phyloP scores from a whole-genome alignment of 2,113 vertebrate genomes.

The Echinops telfairi region DNA sequence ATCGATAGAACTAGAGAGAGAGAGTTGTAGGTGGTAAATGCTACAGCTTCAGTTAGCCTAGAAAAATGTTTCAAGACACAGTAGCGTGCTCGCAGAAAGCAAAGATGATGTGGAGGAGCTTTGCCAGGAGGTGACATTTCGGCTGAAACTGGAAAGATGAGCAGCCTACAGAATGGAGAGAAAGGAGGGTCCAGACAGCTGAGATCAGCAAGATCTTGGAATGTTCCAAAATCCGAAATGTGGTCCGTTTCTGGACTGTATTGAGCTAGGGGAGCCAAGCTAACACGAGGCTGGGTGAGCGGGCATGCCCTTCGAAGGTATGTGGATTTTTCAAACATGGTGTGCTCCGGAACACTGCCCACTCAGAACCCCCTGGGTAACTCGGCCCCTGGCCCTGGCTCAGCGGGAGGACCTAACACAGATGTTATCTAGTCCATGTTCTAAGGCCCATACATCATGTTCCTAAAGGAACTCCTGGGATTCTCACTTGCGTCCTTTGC shows the following conservation, averaged over 20 bases:
- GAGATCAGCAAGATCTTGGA: background rate
- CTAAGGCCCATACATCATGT: background rate
- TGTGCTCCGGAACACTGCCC: background rate
- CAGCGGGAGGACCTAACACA: slow-evolving; percentile 17
- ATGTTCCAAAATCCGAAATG: background rate
- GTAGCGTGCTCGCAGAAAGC: background rate
- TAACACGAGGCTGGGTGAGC: background rate
- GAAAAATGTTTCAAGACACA: slow-evolving; percentile 7
- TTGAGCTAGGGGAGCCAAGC: background rate
- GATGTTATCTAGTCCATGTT: background rate
- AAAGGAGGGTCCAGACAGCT: background rate
- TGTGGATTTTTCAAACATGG: background rate
- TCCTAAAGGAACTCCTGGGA: background rate
- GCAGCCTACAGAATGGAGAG: background rate
- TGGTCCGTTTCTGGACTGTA: background rate
- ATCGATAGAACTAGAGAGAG: no score
- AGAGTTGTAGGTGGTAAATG: background rate
- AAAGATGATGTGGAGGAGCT: background rate
- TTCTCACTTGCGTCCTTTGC: background rate
- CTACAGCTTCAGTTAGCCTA: background rate
- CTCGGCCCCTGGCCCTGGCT: background rate
- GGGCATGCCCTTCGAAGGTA: background rate
- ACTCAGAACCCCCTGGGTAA: background rate
- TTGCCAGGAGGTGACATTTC: slow-evolving; percentile 3
- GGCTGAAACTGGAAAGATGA: slow-evolving; percentile 53